Evolutionary conservation across 2,113 vertebrate genomes (phyloP), one percentile per base, ranked within the genome.

Genomic region (Prinia subflava): DNA sequence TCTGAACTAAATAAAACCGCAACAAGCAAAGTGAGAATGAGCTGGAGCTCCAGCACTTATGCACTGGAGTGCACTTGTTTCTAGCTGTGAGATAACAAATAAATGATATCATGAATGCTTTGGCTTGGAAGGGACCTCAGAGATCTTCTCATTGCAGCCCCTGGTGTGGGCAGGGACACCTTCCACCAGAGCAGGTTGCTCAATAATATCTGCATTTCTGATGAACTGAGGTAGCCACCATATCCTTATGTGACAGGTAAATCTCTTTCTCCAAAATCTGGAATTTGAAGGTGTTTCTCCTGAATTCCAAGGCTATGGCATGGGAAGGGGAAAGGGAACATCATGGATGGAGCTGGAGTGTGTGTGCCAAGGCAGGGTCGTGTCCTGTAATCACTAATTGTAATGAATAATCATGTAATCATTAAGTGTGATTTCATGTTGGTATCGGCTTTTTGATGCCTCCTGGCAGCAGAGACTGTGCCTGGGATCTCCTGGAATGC

Each of bases 261-360:
- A 53, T 28, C 1, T 55, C 15, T 35, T 46, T 12, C 10, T 46
- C 7, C 28, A 50, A 5, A 21, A 24, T 50, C 10, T 65, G 18
- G 35, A 19, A 35, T 76, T 55, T 27, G 24, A 44, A 92, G 46
- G 15, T 68, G 28, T 62, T 94, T 46, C n/a, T 62, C 33, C 7
- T 30, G 13, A 33, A 14, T 27, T 33, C 13, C 7, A 2, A 9
- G n/a, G 3, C 20, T 25, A 0, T 10, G 59, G 17, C 11, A 11
- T 0, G 2, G 44, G 41, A 41, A 44, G 15, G 59, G 55, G 42
- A 73, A 39, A 59, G 15, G 28, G 17, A 74, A 3, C 53, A 25
- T 6, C 0, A 0, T 1, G 2, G 17, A 6, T 7, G n/a, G 79
- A 56, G 55, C 0, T 59, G 47, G 47, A 74, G 37, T 30, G n/a